phyloP scores from a whole-genome alignment of 2,797 vertebrate species.

The Enteromius argenteus region DNA sequence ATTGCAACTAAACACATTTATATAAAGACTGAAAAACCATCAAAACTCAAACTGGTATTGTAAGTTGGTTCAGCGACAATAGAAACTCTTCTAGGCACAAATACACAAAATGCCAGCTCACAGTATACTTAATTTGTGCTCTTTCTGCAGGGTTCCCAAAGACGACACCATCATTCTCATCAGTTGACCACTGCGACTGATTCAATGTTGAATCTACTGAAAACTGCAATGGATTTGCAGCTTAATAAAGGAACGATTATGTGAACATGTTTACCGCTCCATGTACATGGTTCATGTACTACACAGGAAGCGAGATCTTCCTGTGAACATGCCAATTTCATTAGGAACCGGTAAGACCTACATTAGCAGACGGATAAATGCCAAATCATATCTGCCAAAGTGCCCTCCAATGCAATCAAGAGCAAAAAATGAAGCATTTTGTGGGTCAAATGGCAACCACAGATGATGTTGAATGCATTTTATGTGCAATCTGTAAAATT shows the following conservation, averaged over 20 bases:
- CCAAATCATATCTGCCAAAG: conserved; percentile 16
- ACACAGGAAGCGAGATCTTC: background rate
- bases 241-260: conserved; percentile 29
- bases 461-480: conserved; percentile 42
- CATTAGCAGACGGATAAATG: conserved; percentile 34
- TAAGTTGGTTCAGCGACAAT: background rate
- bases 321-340: conserved; percentile 7
- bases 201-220: conserved; percentile 23
- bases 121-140: conserved; percentile 3
- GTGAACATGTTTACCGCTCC: conserved; percentile 2
- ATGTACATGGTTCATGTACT: conserved; percentile 5
- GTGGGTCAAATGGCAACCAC: conserved; percentile 17
- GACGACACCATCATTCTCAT: conserved; percentile 70
- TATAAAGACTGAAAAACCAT: background rate
- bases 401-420: conserved; percentile 43
- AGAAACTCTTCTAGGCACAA: background rate
- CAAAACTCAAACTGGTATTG: too few species aligned
- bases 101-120: background rate
- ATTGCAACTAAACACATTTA: background rate
- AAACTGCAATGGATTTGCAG: conserved; percentile 23
- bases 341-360: conserved; percentile 12
- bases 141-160: conserved; percentile 66
- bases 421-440: background rate
- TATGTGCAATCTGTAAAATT: conserved; percentile 23
- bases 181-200: conserved; percentile 61